Evolutionary conservation across 2,888 invertebrate species (phyloP), one percentile per base, ranked within the genome.

Genomic region (Mythimna vitellina): DNA sequence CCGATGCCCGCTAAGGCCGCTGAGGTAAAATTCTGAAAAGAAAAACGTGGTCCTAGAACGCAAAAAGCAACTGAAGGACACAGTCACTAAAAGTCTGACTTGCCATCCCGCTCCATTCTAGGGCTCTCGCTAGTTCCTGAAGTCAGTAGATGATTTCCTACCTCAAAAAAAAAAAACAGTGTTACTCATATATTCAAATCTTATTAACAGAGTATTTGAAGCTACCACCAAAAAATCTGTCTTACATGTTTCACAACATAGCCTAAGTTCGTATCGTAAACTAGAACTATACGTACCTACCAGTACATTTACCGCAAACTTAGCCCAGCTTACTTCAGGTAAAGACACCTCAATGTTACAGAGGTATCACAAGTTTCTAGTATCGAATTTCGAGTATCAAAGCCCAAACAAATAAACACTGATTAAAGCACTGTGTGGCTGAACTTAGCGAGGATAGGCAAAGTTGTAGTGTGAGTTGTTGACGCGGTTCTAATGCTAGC

Each of bases 381-480:
- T 63, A 69, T 74, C 62, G 49, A 68, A 60, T 64, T 69, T 51
- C 56, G 42, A 73, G 56, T 70, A 65, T 29, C 35, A 57, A 46
- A 61, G 66, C 42, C 42, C 51, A 51, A 66, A 72, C 69, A 76
- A 84, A 80, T 82, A 83, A 80, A 78, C 78, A 53, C 65, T 74
- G 78, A 85, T 83, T 83, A 76, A 73, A 76, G 70, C 72, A 29
- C 60, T 69, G 64, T 57, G 63, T 53, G 70, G 75, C 29, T 62
- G 32, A 85, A 83, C 72, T 82, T 75, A 22, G 20, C 12, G 32
- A 9, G 66, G 73, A 76, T 78, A 73, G 74, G 53, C 64, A 65
- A 83, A 86, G 84, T 86, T 86, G 42, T 68, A 64, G 62, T 51
- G 68, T 51, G 58, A 78, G 73, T 79, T 76, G 69, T 73, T 81